These are phyloP conservation scores for Eretmocerus hayati DNA, from an alignment of 2,888 invertebrate species.

Conservation along the genomic window DNA sequence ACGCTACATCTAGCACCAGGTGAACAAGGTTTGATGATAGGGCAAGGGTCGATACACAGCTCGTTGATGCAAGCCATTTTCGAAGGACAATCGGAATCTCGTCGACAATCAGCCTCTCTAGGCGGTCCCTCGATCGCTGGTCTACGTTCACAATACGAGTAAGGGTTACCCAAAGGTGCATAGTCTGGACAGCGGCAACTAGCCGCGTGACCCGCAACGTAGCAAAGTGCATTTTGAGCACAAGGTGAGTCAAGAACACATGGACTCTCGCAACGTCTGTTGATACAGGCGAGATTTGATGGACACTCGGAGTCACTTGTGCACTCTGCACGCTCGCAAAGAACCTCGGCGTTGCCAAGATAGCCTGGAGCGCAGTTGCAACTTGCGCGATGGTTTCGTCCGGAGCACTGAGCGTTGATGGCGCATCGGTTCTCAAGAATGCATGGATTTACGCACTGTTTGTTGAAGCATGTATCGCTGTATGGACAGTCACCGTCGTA, in stretches of 20 bases:
- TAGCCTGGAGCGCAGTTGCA: conserved; percentile 74
- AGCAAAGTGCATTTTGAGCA: conserved; percentile 76
- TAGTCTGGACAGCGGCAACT: conserved; percentile 77
- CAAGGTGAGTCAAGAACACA: conserved; percentile 68
- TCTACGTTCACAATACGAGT: conserved; percentile 62
- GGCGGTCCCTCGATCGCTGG: conserved; percentile 31
- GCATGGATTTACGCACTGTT: conserved; percentile 76
- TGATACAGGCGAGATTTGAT: conserved; percentile 63
- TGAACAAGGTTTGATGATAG: conserved; percentile 67
- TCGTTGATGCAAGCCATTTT: conserved; percentile 74
- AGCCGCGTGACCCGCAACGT: conserved; percentile 71
- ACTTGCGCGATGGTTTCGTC: conserved; percentile 68
- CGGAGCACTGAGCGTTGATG: conserved; percentile 76
- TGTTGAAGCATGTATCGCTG: conserved; percentile 74
- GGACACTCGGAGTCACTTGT: conserved; percentile 74
- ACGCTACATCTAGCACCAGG: conserved; percentile 72
- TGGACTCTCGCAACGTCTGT: conserved; percentile 71
- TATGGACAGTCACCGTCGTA: conserved; percentile 75
- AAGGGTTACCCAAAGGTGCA: conserved; percentile 72
- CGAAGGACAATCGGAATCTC: conserved; percentile 74
- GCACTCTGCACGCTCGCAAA: conserved; percentile 73
- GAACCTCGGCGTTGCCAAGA: conserved; percentile 72
- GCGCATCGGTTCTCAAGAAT: conserved; percentile 74
- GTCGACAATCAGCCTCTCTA: conserved; percentile 65
- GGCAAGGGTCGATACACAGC: conserved; percentile 73